Conservation (phyloP, 35 echinoderm and acorn worm genomes). For the Diadema setosum region DNA sequence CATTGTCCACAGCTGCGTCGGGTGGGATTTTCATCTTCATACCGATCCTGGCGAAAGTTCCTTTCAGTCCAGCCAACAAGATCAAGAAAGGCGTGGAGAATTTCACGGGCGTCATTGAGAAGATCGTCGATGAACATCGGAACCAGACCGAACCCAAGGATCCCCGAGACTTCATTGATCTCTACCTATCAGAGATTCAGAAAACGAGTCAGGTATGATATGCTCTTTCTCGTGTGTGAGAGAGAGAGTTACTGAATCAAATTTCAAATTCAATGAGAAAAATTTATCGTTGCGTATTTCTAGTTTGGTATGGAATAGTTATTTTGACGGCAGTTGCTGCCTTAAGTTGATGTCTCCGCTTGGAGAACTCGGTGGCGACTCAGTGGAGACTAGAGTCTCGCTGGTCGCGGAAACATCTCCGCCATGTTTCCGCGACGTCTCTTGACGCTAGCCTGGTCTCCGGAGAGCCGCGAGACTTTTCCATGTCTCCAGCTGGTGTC, state of each 20-base stretch:
- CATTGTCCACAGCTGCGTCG: background rate
- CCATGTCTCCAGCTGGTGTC: too few species aligned
- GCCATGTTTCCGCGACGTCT: too few species aligned
- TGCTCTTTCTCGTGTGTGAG: background rate
- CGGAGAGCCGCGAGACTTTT: too few species aligned
- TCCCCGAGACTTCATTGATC: constrained; percentile 74
- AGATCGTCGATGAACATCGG: constrained; percentile 55
- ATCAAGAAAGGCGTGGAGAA: background rate
- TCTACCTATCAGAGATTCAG: constrained; percentile 57
- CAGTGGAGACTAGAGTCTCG: too few species aligned
- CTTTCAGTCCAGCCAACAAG: background rate
- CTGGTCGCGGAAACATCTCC: too few species aligned
- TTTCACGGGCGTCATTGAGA: background rate
- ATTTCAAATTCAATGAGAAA: background rate
- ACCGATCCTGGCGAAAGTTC: background rate
- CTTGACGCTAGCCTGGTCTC: too few species aligned
- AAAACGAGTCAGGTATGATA: background rate
- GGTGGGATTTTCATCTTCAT: constrained; percentile 12
- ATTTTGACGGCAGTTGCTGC: too few species aligned
- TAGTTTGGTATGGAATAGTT: too few species aligned
- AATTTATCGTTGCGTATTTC: too few species aligned
- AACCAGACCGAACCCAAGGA: constrained; percentile 33
- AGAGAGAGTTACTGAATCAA: background rate
- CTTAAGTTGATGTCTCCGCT: too few species aligned
- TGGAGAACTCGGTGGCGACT: too few species aligned